Evolutionary conservation across 2,888 invertebrate genomes (phyloP).

Genomic region (Phengaris alcon): DNA sequence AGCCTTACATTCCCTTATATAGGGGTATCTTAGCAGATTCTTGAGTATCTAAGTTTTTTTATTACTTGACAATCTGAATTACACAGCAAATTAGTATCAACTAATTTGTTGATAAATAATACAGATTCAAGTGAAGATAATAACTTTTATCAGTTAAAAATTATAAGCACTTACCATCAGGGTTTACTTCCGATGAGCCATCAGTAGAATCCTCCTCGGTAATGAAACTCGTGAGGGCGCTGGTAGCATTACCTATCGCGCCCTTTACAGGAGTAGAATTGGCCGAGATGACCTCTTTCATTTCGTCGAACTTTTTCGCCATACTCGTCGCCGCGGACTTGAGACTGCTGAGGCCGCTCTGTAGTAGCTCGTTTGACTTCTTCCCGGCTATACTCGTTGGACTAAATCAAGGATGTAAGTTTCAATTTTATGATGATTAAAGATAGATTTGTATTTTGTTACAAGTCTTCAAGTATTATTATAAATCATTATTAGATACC

Average conservation of each 20-base stretch:
- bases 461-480: too few species aligned
- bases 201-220: conserved; percentile 68
- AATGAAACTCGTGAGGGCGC: conserved; percentile 62
- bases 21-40: too few species aligned
- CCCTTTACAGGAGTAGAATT: conserved; percentile 92
- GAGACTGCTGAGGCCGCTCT: conserved; percentile 91
- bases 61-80: too few species aligned
- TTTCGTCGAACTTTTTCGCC: conserved; percentile 93
- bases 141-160: too few species aligned
- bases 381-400: conserved; percentile 90
- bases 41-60: too few species aligned
- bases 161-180: conserved; percentile 61
- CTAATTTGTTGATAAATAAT: too few species aligned
- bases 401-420: conserved; percentile 58
- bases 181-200: conserved; percentile 70
- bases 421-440: too few species aligned
- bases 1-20: too few species aligned
- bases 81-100: too few species aligned
- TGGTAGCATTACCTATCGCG: conserved; percentile 70
- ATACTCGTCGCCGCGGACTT: conserved; percentile 92
- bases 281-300: conserved; percentile 93
- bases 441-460: too few species aligned
- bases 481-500: too few species aligned
- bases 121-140: too few species aligned
- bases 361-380: conserved; percentile 91